A percentile compares a stretch with the other conserved stretches of the same genome.
Conservation (phyloP, 2,797 vertebrate genomes). For the Centroberyx gerrardi region DNA sequence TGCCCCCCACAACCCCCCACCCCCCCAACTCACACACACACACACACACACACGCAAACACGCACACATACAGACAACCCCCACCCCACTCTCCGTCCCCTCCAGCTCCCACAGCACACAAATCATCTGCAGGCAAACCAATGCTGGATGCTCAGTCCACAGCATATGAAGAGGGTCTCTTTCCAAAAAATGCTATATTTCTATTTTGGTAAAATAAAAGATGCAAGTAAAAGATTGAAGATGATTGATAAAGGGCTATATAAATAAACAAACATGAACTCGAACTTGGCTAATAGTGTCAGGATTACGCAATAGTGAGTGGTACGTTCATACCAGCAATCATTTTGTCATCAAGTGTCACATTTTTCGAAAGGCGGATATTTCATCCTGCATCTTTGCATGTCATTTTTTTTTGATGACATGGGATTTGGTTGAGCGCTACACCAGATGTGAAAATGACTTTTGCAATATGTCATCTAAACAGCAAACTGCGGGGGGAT, state of each 20-base stretch:
- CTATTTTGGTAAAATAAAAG: too few relatives aligned
- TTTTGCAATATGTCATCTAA: conserved; percentile 86
- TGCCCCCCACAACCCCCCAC: not conserved
- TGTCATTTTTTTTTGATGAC: not conserved
- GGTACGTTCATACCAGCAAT: not conserved
- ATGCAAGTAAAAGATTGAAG: too few relatives aligned
- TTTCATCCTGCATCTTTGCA: not conserved
- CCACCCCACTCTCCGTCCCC: not conserved
- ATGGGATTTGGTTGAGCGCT: conserved; percentile 69
- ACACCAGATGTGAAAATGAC: conserved; percentile 85
- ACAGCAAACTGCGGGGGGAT: conserved; percentile 72
- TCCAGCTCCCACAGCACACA: conserved; percentile 18
- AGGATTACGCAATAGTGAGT: too few relatives aligned
- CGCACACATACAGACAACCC: not conserved
- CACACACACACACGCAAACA: not conserved
- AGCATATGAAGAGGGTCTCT: not conserved
- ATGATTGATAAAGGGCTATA: too few relatives aligned
- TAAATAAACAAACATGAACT: too few relatives aligned
- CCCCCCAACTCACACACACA: not conserved
- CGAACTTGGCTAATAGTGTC: too few relatives aligned
- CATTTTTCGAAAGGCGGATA: not conserved
- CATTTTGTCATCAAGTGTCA: not conserved
- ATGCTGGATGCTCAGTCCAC: not conserved
- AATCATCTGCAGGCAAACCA: conserved; percentile 23
- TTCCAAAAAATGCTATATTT: too few relatives aligned